Base-by-base conservation (phyloP, 2,888 invertebrate species). In the Hymenopus coronatus region DNA sequence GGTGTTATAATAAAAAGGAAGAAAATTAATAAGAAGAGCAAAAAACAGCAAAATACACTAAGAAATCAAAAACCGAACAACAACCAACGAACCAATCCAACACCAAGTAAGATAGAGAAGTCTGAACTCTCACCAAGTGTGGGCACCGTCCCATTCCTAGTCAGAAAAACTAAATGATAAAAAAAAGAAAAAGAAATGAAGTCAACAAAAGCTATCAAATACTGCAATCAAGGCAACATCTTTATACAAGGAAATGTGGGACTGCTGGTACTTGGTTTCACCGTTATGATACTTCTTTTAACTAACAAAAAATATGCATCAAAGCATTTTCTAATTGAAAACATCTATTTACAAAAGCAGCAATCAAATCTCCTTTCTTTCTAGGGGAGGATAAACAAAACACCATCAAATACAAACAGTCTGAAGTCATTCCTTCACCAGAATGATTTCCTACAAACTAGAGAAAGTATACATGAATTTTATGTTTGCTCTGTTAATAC, bases 101-200 rank as follows among this genome's bases (percentile, higher is more conserved):
- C 90, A 90, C 88, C 90, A 88, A 70, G 15, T 70, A 70, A 88
- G 90, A 90, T 88, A 90, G 88, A 89, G 89, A 88, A 90, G 90
- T 88, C 91, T 94, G 94, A 94, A 93, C 94, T 94, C 95, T 95
- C 95, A 95, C 95, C 95, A 94, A 95, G 92, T 93, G 95, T 94
- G 94, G 95, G 94, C 93, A 95, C 94, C 93, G 94, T 94, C 94
- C 95, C 95, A 93, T 94, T 95, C 94, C 95, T 95, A 95, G 95
- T 93, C 94, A 95, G 95, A 94, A 95, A 94, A 93, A 95, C 95
- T 95, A 94, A 94, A 94, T 94, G 94, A 91, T 90, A 90, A 90
- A 90, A 89, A 90, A 85, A 88, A 90, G 90, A 89, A 90, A 90
- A 90, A 90, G 89, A 90, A 90, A 87, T 33, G 82, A 87, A 87